Percentiles rank a stretch among this genome's conserved stretches.
Conservation (phyloP, 2,888 invertebrate genomes). For the Cremastinae sp. region DNA sequence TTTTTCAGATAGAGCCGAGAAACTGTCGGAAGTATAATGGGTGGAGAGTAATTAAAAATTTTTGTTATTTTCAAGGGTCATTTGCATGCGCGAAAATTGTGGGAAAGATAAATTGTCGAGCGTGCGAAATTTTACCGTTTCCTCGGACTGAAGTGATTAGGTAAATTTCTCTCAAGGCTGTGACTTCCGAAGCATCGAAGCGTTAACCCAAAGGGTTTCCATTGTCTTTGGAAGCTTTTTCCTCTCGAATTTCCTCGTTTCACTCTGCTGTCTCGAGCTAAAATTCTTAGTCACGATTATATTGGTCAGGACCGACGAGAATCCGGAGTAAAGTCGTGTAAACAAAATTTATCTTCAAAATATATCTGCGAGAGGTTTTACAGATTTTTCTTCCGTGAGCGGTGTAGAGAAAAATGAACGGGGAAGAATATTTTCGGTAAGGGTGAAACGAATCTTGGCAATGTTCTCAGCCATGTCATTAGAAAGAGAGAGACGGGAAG, state of each 20-base stretch:
- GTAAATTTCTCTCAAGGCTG: constrained; percentile 41
- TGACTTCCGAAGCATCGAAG: constrained; percentile 27
- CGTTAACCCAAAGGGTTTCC: constrained; percentile 42
- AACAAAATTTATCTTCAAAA: too few species aligned
- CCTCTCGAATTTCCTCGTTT: constrained; percentile 8
- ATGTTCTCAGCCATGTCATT: constrained; percentile 18
- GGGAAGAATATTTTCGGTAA: constrained; percentile 27
- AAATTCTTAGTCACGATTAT: not conserved
- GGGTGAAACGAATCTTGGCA: constrained; percentile 49
- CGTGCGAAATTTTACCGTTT: constrained; percentile 1
- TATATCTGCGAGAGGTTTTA: not conserved
- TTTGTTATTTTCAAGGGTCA: too few species aligned
- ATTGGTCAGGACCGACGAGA: not conserved
- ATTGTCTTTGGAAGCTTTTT: constrained; percentile 42
- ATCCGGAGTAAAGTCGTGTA: too few species aligned
- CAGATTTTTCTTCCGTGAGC: not conserved
- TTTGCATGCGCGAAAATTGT: too few species aligned
- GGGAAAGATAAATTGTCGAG: too few species aligned
- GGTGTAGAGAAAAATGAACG: constrained; percentile 20
- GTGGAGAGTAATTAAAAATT: too few species aligned
- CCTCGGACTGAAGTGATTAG: constrained; percentile 27
- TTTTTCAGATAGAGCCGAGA: too few species aligned
- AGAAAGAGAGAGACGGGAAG: not conserved
- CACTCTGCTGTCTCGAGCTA: constrained; percentile 2
- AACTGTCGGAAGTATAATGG: too few species aligned